Percentiles rank a stretch among this genome's conserved stretches.
Conservation (phyloP, 2,888 invertebrate genomes). For the Ectropis crepuscularia region DNA sequence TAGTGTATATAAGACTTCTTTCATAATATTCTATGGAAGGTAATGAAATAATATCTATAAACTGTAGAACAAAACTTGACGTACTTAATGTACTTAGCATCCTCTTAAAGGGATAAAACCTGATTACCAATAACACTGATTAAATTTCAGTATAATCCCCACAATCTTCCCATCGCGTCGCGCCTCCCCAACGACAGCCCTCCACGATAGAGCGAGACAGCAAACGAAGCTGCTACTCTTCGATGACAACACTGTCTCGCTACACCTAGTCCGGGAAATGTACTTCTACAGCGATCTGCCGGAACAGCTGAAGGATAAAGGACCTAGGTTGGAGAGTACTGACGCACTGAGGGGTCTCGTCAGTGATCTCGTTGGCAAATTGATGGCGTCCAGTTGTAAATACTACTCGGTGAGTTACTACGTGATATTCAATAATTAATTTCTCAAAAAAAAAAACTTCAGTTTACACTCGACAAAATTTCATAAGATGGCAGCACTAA, state of each 20-base stretch:
- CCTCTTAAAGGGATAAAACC: too few species aligned
- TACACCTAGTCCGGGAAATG: conserved; percentile 66
- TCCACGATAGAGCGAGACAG: conserved; percentile 59
- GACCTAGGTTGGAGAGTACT: conserved; percentile 29
- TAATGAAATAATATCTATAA: too few species aligned
- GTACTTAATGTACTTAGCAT: too few species aligned
- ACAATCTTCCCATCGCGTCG: conserved; percentile 59
- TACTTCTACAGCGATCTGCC: conserved; percentile 75
- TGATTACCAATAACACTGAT: too few species aligned
- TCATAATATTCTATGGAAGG: too few species aligned
- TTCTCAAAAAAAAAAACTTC: too few species aligned
- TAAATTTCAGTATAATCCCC: conserved; percentile 64
- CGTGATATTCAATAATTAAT: too few species aligned
- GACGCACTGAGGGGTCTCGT: conserved; percentile 56
- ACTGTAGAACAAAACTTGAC: too few species aligned
- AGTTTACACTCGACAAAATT: too few species aligned
- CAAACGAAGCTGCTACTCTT: conserved; percentile 61
- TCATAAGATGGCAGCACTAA: too few species aligned
- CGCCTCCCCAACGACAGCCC: conserved; percentile 60
- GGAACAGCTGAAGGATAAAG: conserved; percentile 51
- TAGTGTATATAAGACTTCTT: too few species aligned
- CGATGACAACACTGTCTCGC: conserved; percentile 52
- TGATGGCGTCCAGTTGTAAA: conserved; percentile 87
- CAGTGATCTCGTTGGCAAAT: conserved; percentile 60
- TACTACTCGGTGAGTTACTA: conserved; percentile 86